These are phyloP conservation scores for Gambusia affinis DNA, from an alignment of 2,113 vertebrate species.

Conservation along the genomic window DNA sequence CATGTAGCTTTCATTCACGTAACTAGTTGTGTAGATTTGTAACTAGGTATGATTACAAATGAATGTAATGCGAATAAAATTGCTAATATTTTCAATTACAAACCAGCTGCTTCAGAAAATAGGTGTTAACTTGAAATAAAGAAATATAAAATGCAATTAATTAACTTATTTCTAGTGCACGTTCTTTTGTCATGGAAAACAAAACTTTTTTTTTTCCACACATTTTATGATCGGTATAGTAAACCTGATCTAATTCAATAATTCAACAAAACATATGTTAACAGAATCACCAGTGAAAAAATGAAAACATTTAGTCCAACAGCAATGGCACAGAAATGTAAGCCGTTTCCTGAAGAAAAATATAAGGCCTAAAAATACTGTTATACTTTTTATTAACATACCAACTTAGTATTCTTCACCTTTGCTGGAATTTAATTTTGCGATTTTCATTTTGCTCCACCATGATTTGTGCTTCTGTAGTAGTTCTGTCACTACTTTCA, in stretches of 20 bases:
- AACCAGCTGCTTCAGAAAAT: background rate
- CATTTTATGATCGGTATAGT: background rate
- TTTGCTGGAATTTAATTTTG: too few relatives aligned
- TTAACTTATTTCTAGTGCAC: background rate
- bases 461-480: background rate
- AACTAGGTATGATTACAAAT: background rate
- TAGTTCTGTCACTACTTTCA: slow-evolving; percentile 7
- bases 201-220: background rate
- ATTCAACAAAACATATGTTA: too few relatives aligned
- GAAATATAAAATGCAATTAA: background rate
- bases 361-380: too few relatives aligned
- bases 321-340: too few relatives aligned
- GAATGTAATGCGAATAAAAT: background rate
- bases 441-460: slow-evolving; percentile 7
- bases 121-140: background rate
- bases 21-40: slow-evolving; percentile 17
- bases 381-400: too few relatives aligned
- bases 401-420: too few relatives aligned
- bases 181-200: background rate
- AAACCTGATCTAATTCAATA: background rate
- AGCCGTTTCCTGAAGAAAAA: too few relatives aligned
- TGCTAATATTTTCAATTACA: background rate
- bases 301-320: background rate
- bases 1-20: slow-evolving; percentile 10
- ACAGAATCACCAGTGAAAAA: background rate